phyloP scores from a whole-genome alignment of 2,888 invertebrate genomes.

The Stenoptilia bipunctidactyla region DNA sequence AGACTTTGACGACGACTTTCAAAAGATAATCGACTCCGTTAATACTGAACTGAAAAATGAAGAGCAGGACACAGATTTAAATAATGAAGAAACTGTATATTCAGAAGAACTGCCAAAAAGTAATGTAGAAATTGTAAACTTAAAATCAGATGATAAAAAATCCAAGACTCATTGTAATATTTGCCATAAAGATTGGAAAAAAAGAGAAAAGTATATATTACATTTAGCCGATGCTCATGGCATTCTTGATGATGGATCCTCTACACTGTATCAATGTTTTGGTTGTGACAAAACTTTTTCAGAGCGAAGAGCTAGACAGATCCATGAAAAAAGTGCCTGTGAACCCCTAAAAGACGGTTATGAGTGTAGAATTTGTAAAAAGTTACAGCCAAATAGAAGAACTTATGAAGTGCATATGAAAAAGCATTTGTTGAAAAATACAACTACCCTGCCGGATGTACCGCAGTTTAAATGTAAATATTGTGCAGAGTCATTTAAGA shows the following conservation, averaged over 20 bases:
- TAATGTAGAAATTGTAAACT: too few species aligned
- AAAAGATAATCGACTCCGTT: too few species aligned
- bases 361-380: conserved; percentile 35
- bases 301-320: conserved; percentile 28
- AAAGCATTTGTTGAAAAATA: conserved; percentile 33
- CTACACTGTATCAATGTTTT: conserved; percentile 36
- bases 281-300: conserved; percentile 48
- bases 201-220: conserved; percentile 19
- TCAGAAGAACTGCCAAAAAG: too few species aligned
- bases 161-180: conserved; percentile 38
- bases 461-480: conserved; percentile 44
- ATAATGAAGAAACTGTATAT: too few species aligned
- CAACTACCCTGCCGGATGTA: conserved; percentile 18
- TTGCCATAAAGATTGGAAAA: conserved; percentile 35
- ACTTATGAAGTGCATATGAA: conserved; percentile 40
- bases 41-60: too few species aligned
- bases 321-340: conserved; percentile 43
- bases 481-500: conserved; percentile 35
- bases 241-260: conserved; percentile 28
- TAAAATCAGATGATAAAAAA: conserved; percentile 12
- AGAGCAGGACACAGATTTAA: too few species aligned
- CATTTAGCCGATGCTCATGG: conserved; percentile 43
- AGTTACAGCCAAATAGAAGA: conserved; percentile 35
- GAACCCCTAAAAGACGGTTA: conserved; percentile 46
- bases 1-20: too few species aligned